Evolutionary conservation across 2,888 invertebrate species (phyloP), one percentile per base, ranked within the genome.

Genomic region (Aromia moschata): DNA sequence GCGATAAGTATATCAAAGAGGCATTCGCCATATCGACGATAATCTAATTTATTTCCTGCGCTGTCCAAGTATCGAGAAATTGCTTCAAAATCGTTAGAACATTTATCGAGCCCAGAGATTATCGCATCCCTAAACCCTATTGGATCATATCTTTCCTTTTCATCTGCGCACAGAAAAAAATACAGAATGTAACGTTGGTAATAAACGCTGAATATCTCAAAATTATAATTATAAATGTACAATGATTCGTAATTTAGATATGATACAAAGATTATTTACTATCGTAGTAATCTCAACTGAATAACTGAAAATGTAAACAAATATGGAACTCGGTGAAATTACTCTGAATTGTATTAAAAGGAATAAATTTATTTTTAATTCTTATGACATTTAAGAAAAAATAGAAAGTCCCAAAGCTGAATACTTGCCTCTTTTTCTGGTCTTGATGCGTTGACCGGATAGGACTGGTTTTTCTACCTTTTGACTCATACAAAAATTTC

Each of bases 371-470:
- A n/a, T n/a, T n/a, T n/a, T n/a, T n/a, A n/a, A n/a, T n/a, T n/a
- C n/a, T n/a, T n/a, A n/a, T n/a, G n/a, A n/a, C n/a, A n/a, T n/a
- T n/a, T n/a, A n/a, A n/a, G n/a, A n/a, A n/a, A n/a, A n/a, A n/a
- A n/a, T n/a, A n/a, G n/a, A n/a, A n/a, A n/a, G n/a, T n/a, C n/a
- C n/a, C n/a, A n/a, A n/a, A n/a, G n/a, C n/a, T n/a, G n/a, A n/a
- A n/a, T 33, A 63, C 59, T 84, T 84, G 95, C 95, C 95, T 96
- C 97, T 96, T 93, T 97, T 97, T 92, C 97, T 93, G 94, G 97
- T 96, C 94, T 97, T 97, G 90, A 97, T 96, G 89, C 97, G 96
- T 90, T 96, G 96, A 94, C 97, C 97, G 91, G 96, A 96, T 91
- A 97, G 89, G 90, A 96, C 93, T 91, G 97, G 97, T 94, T 96